Percentiles rank a stretch among this genome's conserved stretches.
Evolutionary conservation across 2,797 vertebrate genomes (phyloP).

Genomic region (Enteromius anoplus): DNA sequence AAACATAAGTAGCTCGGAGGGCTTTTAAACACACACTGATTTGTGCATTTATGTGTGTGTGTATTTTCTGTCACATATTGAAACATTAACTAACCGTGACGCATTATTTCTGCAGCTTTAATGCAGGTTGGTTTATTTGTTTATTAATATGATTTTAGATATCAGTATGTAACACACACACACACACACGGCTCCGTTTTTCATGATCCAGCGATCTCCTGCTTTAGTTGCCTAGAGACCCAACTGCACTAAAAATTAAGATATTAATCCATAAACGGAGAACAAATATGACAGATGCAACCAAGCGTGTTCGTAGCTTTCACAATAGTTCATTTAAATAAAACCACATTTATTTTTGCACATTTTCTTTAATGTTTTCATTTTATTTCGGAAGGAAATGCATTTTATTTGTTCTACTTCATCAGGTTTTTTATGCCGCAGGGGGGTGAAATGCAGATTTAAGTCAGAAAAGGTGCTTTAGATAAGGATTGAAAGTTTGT

Average conservation of each 20-base stretch:
- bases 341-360: not conserved
- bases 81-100: constrained; percentile 3
- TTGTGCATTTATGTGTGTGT: no score
- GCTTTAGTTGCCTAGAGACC: constrained; percentile 37
- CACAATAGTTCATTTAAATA: not conserved
- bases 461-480: not conserved
- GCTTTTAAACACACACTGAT: constrained; percentile 12
- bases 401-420: not conserved
- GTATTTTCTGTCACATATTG: not conserved
- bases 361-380: not conserved
- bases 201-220: not conserved
- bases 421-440: not conserved
- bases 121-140: not conserved
- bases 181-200: not conserved
- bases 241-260: constrained; percentile 3
- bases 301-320: constrained; percentile 6
- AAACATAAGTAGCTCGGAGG: constrained; percentile 18
- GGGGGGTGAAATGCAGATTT: not conserved
- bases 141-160: not conserved
- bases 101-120: not conserved
- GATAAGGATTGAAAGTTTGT: not conserved
- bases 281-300: constrained; percentile 28
- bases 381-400: not conserved
- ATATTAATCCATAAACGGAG: constrained; percentile 20
- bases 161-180: constrained; percentile 2